A percentile compares a stretch with the other conserved stretches of the same genome.
phyloP scores from a whole-genome alignment of 2,797 vertebrate genomes.

The Enteromius viviparus region DNA sequence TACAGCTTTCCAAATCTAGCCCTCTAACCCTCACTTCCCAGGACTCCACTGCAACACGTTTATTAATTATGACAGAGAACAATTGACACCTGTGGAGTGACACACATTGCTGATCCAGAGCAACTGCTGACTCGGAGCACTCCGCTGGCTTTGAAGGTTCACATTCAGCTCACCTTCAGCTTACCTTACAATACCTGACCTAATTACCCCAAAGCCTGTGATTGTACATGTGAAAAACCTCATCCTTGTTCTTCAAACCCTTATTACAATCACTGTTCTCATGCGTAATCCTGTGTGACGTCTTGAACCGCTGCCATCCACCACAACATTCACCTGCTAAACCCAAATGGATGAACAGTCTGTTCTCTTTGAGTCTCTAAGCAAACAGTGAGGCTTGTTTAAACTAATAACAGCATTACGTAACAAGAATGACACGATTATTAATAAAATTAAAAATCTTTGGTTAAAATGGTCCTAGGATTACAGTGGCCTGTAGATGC shows the following conservation, averaged over 20 bases:
- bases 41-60: conserved; percentile 55
- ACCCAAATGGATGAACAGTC: conserved; percentile 17
- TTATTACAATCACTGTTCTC: background rate
- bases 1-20: background rate
- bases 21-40: conserved; percentile 59
- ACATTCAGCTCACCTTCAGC: conserved; percentile 2
- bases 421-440: background rate
- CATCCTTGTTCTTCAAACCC: background rate
- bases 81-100: background rate
- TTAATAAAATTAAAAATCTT: background rate
- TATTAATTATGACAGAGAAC: conserved; percentile 28
- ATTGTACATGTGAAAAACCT: conserved; percentile 8
- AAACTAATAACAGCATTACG: background rate
- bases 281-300: conserved; percentile 15
- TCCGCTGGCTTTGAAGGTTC: background rate
- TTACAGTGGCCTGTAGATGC: background rate
- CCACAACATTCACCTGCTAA: conserved; percentile 26
- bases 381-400: conserved; percentile 1
- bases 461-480: background rate
- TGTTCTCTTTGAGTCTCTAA: background rate
- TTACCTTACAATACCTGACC: conserved; percentile 32
- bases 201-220: conserved; percentile 21
- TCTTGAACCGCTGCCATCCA: conserved; percentile 22
- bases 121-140: background rate
- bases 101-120: conserved; percentile 17